These are phyloP conservation scores for Dysidea cf. avara DNA, from an alignment of 37 sponge, comb jelly and placozoan genomes.

Conservation along the genomic window DNA sequence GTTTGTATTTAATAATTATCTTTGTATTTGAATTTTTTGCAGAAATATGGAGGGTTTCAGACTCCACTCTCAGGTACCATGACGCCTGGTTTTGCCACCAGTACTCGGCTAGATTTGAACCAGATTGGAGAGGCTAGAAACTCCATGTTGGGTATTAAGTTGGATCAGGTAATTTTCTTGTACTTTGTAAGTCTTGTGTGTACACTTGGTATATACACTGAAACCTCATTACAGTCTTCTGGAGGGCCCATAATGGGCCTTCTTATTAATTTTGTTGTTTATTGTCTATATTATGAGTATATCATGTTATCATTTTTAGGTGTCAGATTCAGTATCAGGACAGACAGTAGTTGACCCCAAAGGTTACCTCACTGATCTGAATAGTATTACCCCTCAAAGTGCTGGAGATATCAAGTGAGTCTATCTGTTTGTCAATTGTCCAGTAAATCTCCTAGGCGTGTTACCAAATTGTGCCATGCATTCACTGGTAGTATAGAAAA, in stretches of 20 bases:
- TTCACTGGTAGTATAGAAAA: too few relatives aligned
- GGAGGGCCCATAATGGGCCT: too few relatives aligned
- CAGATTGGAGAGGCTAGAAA: slow-evolving; percentile 97
- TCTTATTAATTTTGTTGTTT: not conserved
- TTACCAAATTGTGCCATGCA: too few relatives aligned
- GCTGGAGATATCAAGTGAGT: slow-evolving; percentile 88
- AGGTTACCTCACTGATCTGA: slow-evolving; percentile 96
- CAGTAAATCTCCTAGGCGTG: too few relatives aligned
- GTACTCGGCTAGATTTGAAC: slow-evolving; percentile 82
- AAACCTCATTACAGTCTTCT: too few relatives aligned
- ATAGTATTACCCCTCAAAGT: slow-evolving; percentile 89
- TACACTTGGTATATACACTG: not conserved
- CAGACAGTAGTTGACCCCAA: slow-evolving; percentile 99
- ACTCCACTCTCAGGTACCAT: slow-evolving; percentile 70
- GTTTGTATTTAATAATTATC: not conserved
- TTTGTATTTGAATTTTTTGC: not conserved
- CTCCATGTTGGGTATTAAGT: slow-evolving; percentile 92
- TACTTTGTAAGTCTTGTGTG: not conserved
- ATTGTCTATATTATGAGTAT: not conserved
- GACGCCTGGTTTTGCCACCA: slow-evolving; percentile 81
- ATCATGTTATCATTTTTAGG: slow-evolving; percentile 53
- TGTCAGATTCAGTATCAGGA: slow-evolving; percentile 95
- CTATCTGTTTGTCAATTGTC: not conserved
- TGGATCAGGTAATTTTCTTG: slow-evolving; percentile 87
- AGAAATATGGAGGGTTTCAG: slow-evolving; percentile 51